phyloP scores from a whole-genome alignment of 2,888 invertebrate species.

The Drosophila anceps region DNA sequence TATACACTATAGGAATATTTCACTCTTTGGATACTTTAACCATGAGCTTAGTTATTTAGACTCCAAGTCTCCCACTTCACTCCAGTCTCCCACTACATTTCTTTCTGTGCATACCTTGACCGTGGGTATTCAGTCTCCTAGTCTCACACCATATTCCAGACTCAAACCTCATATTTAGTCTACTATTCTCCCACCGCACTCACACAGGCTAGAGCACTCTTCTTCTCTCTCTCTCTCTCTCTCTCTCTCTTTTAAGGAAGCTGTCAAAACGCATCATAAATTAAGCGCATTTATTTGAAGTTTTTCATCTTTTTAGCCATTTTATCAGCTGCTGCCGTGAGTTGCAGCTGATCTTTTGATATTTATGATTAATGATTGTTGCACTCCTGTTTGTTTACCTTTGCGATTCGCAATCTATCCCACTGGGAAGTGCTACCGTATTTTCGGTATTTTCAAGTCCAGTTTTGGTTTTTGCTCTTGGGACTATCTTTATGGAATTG shows the following conservation, averaged over 20 bases:
- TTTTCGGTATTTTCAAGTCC: constrained; percentile 6
- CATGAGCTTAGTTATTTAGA: not conserved
- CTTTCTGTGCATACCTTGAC: not conserved
- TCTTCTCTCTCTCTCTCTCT: not conserved
- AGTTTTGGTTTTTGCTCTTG: constrained; percentile 4
- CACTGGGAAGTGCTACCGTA: constrained; percentile 71
- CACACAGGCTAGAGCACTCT: not conserved
- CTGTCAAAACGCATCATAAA: constrained; percentile 78
- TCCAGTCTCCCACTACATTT: not conserved
- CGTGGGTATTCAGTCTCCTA: not conserved
- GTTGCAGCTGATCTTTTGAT: constrained; percentile 42
- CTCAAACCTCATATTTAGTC: constrained; percentile 59
- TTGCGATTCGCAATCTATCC: constrained; percentile 36
- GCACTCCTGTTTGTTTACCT: constrained; percentile 13
- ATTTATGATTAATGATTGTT: constrained; percentile 53
- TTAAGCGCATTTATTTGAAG: constrained; percentile 45
- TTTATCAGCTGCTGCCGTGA: constrained; percentile 64
- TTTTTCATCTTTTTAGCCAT: constrained; percentile 10
- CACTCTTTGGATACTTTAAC: too few species aligned
- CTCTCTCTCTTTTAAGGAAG: not conserved
- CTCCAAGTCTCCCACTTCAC: too few species aligned
- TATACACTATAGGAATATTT: not conserved
- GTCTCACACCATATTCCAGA: constrained; percentile 1
- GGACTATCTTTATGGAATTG: constrained; percentile 42
- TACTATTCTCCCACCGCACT: not conserved